phyloP scores from a whole-genome alignment of 2,113 vertebrate genomes.

The Antigone vipio region DNA sequence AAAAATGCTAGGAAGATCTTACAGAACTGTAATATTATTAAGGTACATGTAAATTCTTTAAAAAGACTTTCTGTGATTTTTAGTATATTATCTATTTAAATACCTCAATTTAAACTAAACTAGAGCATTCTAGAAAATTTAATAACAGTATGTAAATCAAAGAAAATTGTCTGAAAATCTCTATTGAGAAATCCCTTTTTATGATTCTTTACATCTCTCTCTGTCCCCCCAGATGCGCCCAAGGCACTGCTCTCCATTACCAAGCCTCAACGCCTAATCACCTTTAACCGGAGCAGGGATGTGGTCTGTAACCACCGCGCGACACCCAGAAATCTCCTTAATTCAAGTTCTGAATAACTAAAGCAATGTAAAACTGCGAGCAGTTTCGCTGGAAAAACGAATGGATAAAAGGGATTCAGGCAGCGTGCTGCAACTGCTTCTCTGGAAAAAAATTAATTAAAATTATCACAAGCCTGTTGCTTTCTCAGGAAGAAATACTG shows the following conservation, averaged over 20 bases:
- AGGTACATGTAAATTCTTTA: not conserved
- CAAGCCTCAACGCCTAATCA: not conserved
- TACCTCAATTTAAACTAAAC: not conserved
- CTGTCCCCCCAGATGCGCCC: not conserved
- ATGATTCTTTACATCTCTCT: not conserved
- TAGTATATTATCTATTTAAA: not conserved
- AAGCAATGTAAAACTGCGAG: not conserved
- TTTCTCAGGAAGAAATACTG: not conserved
- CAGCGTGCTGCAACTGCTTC: not conserved
- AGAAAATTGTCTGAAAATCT: not conserved
- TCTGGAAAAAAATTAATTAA: too few relatives aligned
- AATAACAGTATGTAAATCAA: fast-evolving
- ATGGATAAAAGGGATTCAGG: not conserved
- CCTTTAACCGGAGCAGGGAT: not conserved
- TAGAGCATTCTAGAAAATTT: not conserved
- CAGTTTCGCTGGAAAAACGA: not conserved
- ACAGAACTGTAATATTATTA: not conserved
- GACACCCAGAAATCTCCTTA: not conserved
- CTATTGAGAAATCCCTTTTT: not conserved
- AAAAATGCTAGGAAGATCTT: not conserved
- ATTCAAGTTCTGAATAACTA: not conserved
- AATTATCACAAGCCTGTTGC: not conserved
- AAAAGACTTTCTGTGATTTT: not conserved
- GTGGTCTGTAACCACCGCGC: fast-evolving
- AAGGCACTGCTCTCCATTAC: fast-evolving